Conservation (phyloP, 2,888 invertebrate genomes). For the Gerris lacustris region DNA sequence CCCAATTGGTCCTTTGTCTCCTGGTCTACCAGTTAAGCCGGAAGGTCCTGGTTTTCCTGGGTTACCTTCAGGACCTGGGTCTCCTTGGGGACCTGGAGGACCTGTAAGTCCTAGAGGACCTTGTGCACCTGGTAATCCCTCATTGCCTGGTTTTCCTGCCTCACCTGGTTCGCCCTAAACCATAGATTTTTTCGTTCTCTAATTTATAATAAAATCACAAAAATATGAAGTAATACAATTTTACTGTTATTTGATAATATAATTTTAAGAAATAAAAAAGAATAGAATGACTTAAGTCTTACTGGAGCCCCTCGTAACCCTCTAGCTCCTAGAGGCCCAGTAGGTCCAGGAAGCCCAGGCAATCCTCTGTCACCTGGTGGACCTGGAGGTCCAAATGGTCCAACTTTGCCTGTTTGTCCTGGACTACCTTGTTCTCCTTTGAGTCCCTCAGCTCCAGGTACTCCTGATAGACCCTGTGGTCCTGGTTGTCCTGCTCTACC, state of each 20-base stretch:
- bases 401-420: conserved; percentile 57
- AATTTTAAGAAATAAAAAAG: too few species aligned
- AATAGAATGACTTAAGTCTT: conserved; percentile 23
- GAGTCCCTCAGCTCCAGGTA: conserved; percentile 52
- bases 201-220: too few species aligned
- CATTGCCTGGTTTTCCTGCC: conserved; percentile 54
- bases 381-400: conserved; percentile 56
- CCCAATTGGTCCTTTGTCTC: conserved; percentile 66
- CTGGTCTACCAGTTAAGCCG: conserved; percentile 46
- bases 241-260: too few species aligned
- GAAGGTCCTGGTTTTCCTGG: conserved; percentile 41
- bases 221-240: too few species aligned
- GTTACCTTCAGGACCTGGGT: conserved; percentile 62
- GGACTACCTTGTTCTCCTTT: conserved; percentile 53
- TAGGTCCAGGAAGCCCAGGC: conserved; percentile 49
- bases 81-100: conserved; percentile 52
- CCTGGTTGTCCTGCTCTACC: conserved; percentile 61
- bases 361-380: conserved; percentile 51
- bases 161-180: conserved; percentile 4
- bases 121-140: conserved; percentile 55
- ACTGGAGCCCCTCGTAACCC: conserved; percentile 54
- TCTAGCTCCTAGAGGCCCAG: conserved; percentile 51
- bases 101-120: conserved; percentile 57
- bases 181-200: background rate
- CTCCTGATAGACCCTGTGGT: conserved; percentile 50